A percentile compares a stretch with the other conserved stretches of the same genome.
phyloP scores from a whole-genome alignment of 2,888 invertebrate genomes.

The Phlogophora meticulosa region DNA sequence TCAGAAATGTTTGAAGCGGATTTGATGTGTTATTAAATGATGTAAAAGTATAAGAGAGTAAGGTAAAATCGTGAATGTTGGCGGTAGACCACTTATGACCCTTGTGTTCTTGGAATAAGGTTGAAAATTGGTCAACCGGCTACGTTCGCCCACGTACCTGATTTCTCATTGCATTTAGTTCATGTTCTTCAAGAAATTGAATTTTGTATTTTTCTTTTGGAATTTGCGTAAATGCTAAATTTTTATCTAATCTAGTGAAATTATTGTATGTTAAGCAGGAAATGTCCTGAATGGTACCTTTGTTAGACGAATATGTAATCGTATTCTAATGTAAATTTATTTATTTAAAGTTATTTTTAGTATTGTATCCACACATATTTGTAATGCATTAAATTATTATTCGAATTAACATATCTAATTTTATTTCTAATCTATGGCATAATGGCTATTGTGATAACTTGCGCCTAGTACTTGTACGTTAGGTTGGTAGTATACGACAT shows the following conservation, averaged over 20 bases:
- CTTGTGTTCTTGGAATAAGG: background rate
- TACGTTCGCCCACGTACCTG: conserved; percentile 25
- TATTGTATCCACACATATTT: conserved; percentile 8
- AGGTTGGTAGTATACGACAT: too few relatives aligned
- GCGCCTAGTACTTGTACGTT: too few relatives aligned
- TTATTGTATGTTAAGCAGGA: conserved; percentile 7
- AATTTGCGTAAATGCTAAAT: background rate
- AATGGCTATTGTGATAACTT: too few relatives aligned
- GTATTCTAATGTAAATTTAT: conserved; percentile 30
- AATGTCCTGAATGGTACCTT: background rate
- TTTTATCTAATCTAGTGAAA: conserved; percentile 3
- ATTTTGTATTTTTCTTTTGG: background rate
- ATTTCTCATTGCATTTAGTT: conserved; percentile 31
- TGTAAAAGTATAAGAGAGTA: conserved; percentile 12
- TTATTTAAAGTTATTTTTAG: conserved; percentile 37
- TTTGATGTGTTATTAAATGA: background rate
- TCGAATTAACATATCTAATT: background rate
- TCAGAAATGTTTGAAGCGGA: conserved; percentile 80
- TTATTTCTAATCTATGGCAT: background rate
- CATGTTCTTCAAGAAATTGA: background rate
- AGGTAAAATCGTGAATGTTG: background rate
- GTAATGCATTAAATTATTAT: conserved; percentile 49
- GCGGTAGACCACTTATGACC: too few relatives aligned
- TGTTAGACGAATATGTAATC: conserved; percentile 19
- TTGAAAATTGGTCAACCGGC: too few relatives aligned